phyloP scores from a whole-genome alignment of 2,888 invertebrate species.

The Drosophila rellima region DNA sequence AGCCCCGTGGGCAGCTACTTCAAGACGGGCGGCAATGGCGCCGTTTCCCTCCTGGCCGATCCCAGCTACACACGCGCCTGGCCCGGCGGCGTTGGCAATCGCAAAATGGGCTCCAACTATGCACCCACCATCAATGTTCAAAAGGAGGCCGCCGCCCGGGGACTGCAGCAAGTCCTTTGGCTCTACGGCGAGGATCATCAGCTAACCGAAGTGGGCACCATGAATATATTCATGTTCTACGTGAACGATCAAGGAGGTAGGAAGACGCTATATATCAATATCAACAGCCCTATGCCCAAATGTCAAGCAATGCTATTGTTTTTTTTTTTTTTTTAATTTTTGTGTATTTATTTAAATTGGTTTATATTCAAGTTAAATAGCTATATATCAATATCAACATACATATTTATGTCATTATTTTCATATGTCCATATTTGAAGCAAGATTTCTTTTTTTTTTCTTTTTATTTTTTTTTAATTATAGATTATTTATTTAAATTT shows the following conservation, averaged over 20 bases:
- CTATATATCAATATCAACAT: no score
- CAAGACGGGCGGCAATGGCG: conserved; percentile 88
- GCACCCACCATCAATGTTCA: conserved; percentile 94
- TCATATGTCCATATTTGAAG: no score
- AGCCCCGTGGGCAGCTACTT: conserved; percentile 98
- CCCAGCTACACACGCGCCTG: conserved; percentile 94
- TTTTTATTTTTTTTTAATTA: no score
- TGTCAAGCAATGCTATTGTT: no score
- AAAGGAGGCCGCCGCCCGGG: conserved; percentile 90
- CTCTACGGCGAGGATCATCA: conserved; percentile 96
- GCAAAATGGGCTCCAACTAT: conserved; percentile 98
- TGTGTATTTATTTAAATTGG: no score
- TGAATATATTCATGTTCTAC: conserved; percentile 98
- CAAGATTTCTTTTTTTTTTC: no score
- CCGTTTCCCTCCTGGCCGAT: conserved; percentile 96
- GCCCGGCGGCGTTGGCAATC: conserved; percentile 97
- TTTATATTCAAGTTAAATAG: no score
- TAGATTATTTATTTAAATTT: no score
- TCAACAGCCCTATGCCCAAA: no score
- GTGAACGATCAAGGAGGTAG: conserved; percentile 96
- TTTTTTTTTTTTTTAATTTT: no score
- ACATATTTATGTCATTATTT: no score
- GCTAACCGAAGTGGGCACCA: conserved; percentile 98
- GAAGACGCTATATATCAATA: conserved; percentile 54
- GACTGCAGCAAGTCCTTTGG: conserved; percentile 98